A percentile compares a stretch with the other conserved stretches of the same genome.
Evolutionary conservation across 2,113 vertebrate genomes (phyloP).

Genomic region (Ceyx margarethae): DNA sequence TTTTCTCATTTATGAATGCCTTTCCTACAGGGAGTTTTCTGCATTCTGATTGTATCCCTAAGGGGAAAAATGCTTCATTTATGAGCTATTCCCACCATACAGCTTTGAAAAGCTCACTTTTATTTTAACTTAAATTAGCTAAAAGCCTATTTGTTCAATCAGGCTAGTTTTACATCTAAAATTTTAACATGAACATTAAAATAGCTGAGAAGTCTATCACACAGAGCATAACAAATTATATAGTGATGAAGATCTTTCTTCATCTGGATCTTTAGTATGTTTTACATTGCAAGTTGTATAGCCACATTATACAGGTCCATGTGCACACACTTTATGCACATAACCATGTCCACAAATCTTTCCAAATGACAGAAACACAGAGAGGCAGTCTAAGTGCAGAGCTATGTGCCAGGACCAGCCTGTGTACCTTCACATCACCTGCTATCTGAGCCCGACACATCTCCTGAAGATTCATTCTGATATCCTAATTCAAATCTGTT

Average conservation of each 20-base stretch:
- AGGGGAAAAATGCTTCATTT: conserved; percentile 54
- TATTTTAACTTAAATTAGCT: conserved; percentile 48
- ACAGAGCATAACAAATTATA: background rate
- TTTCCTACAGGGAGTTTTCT: conserved; percentile 59
- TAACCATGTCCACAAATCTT: background rate
- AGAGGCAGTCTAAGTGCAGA: background rate
- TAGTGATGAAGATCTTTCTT: background rate
- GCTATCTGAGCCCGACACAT: background rate
- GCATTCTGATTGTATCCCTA: conserved; percentile 57
- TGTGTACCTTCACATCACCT: rapidly evolving
- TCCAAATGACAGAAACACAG: background rate
- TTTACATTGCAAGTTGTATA: background rate
- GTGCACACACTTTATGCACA: background rate
- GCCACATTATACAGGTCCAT: background rate
- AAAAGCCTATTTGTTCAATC: conserved; percentile 32
- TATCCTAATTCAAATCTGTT: background rate
- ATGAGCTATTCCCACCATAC: conserved; percentile 22
- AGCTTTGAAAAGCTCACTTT: conserved; percentile 45
- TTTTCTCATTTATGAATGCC: conserved; percentile 59
- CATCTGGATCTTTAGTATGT: background rate
- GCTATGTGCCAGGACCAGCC: background rate
- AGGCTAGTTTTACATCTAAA: background rate
- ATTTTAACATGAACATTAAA: background rate
- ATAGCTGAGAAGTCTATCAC: background rate
- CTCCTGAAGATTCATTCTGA: background rate